phyloP scores from a whole-genome alignment of 2,888 invertebrate species.

The Callyntrura sp. region DNA sequence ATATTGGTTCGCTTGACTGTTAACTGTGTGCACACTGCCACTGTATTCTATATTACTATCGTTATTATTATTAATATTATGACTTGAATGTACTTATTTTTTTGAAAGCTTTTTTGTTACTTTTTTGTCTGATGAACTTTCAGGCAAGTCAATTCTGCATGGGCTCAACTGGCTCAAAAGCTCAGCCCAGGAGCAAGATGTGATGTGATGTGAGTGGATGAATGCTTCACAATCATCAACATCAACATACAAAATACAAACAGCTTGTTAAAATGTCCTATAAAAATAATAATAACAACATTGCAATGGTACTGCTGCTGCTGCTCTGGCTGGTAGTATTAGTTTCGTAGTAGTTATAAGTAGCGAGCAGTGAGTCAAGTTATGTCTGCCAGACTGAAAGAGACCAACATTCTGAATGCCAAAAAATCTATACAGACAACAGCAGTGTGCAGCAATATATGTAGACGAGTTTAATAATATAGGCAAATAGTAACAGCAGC shows the following conservation, averaged over 20 bases:
- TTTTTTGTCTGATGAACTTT: constrained; percentile 7
- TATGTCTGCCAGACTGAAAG: constrained; percentile 23
- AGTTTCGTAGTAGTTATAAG: not conserved
- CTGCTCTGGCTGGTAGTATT: not conserved
- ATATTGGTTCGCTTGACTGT: not conserved
- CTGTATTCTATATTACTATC: too few species aligned
- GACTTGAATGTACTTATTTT: constrained; percentile 21
- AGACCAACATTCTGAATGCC: constrained; percentile 26
- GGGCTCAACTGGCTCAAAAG: constrained; percentile 6
- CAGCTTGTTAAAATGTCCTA: constrained; percentile 32
- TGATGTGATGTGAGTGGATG: constrained; percentile 32
- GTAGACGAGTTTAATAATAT: not conserved
- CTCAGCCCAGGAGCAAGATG: constrained; percentile 24
- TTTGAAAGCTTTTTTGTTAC: constrained; percentile 26
- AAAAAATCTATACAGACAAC: constrained; percentile 3
- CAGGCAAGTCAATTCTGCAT: constrained; percentile 29
- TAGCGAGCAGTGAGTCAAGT: not conserved
- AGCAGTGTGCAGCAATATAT: not conserved
- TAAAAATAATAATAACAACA: not conserved
- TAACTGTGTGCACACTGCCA: not conserved
- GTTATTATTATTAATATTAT: not conserved
- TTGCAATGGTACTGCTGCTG: not conserved
- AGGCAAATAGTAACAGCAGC: not conserved
- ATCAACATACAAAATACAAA: not conserved
- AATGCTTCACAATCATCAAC: constrained; percentile 13